Evolutionary conservation across 1,140 invertebrate genomes (phyloP), one percentile per base, ranked within the genome.

Genomic region (Trypoxylus dichotomus): DNA sequence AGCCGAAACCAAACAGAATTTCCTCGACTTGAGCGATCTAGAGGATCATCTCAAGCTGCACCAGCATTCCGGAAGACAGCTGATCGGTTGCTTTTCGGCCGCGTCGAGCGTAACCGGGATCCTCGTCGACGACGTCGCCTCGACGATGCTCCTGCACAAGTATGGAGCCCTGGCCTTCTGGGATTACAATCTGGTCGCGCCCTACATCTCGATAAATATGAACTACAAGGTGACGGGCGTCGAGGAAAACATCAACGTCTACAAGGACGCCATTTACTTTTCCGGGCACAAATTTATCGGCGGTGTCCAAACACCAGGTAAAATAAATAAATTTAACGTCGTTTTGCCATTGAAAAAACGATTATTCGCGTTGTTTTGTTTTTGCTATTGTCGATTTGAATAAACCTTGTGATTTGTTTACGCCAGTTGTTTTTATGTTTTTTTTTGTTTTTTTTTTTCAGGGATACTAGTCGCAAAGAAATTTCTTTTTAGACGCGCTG

Each of bases 221-320:
- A 97, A 97, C 85, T 95, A 96, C 0, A 86, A 85, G 8, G 80
- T 88, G 13, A 84, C 78, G 81, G 86, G 86, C 8, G 81, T 87
- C 13, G 81, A 83, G 75, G 83, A 86, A 63, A 82, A 81, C 71
- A 76, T 75, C 25, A 74, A 80, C 29, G 2, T 86, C 90, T 77
- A 85, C 85, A 97, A 97, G 84, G 96, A 98, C 88, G 96, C 95
- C 1, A 90, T 97, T 63, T 97, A 95, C 84, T 96, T 97, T 83
- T 95, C 95, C 29, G 92, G 94, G 42, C 95, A 97, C 87, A 97
- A 97, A 85, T 97, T 97, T 85, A 89, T 96, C 54, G 96, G 96
- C 1, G 96, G 96, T 8, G 92, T 95, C 0, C 94, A 96, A 83
- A 95, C 95, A 13, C 95, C 96, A 86, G 87, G 89, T 90, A 79